Conservation (phyloP, 2,888 invertebrate genomes). For the Agonopterix arenella region DNA sequence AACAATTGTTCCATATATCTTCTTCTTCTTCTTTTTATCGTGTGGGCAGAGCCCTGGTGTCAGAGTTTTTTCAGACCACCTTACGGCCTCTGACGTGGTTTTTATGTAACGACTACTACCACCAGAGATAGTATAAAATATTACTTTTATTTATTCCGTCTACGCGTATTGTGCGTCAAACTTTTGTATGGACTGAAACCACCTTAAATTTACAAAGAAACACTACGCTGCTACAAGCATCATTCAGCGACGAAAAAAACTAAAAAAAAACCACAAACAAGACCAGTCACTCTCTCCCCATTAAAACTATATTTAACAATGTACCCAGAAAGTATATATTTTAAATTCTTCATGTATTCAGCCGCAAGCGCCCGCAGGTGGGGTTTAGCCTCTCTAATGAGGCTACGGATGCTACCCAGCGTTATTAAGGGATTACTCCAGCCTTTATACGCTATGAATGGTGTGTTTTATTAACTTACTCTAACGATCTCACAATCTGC, state of each 20-base stretch:
- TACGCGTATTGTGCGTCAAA: too few relatives aligned
- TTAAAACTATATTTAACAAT: neutral
- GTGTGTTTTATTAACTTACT: slow-evolving; percentile 43
- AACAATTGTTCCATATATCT: too few relatives aligned
- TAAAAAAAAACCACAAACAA: neutral
- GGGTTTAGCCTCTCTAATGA: slow-evolving; percentile 39
- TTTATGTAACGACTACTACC: too few relatives aligned
- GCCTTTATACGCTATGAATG: slow-evolving; percentile 39
- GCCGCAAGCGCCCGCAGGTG: slow-evolving; percentile 20
- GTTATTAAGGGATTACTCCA: slow-evolving; percentile 50
- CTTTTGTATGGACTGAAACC: too few relatives aligned
- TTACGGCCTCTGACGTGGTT: too few relatives aligned
- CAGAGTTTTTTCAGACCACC: too few relatives aligned
- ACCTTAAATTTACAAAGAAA: too few relatives aligned
- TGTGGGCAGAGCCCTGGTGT: too few relatives aligned
- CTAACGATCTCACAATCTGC: neutral
- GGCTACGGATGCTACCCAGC: slow-evolving; percentile 41
- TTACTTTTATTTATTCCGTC: too few relatives aligned
- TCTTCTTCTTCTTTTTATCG: too few relatives aligned
- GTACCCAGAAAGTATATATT: neutral
- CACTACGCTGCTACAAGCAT: too few relatives aligned
- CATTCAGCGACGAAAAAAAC: neutral
- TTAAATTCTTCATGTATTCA: slow-evolving; percentile 29
- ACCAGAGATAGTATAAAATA: too few relatives aligned
- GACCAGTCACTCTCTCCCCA: neutral